A percentile compares a stretch with the other conserved stretches of the same genome.
Evolutionary conservation across 35 echinoderm and acorn worm species (phyloP).

Genomic region (Diadema setosum): DNA sequence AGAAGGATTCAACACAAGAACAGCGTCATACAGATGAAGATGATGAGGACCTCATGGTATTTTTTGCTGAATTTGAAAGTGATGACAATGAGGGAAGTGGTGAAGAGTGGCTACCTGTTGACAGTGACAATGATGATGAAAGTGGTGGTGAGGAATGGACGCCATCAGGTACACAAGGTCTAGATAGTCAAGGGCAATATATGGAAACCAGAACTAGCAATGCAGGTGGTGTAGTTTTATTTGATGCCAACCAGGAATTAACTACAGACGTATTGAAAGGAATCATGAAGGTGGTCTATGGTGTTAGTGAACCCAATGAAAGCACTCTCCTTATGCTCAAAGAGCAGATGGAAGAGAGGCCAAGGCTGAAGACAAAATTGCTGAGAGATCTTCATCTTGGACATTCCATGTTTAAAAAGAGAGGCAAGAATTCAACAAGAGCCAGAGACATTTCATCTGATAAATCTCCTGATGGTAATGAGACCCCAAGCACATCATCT

Average conservation of each 20-base stretch:
- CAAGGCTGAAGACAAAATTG: neutral
- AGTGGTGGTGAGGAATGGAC: neutral
- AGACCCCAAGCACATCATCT: too few species aligned
- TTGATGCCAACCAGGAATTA: neutral
- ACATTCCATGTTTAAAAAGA: neutral
- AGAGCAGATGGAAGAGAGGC: constrained; percentile 16
- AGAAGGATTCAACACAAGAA: neutral
- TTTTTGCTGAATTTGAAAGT: neutral
- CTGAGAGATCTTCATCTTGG: neutral
- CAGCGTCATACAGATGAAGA: neutral
- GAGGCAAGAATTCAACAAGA: neutral
- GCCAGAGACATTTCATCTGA: too few species aligned
- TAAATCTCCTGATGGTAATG: too few species aligned
- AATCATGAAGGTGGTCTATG: neutral
- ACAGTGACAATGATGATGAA: neutral
- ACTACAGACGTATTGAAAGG: neutral
- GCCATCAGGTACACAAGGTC: neutral
- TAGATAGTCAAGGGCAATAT: neutral
- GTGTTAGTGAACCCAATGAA: neutral
- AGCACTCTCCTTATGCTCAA: neutral
- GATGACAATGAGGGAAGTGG: neutral
- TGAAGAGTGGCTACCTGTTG: neutral
- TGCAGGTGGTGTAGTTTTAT: too few species aligned
- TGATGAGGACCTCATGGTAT: neutral
- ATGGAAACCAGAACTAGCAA: neutral